A percentile compares a stretch with the other conserved stretches of the same genome.
phyloP scores from a whole-genome alignment of 2,113 vertebrate species.

The Psilopsiagon aymara region DNA sequence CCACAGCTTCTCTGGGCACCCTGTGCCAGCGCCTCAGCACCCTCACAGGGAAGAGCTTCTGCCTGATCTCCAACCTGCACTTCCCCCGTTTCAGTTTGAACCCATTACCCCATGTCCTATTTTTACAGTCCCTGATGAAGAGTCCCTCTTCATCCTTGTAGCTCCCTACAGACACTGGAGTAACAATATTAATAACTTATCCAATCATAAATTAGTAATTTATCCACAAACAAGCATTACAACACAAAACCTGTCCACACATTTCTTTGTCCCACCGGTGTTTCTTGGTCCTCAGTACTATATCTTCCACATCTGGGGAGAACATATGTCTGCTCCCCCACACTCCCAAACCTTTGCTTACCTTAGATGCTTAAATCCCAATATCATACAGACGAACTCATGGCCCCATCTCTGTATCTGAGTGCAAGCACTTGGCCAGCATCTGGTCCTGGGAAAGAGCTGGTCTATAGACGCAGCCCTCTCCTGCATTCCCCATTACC shows the following conservation, averaged over 20 bases:
- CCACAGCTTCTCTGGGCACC: too few species aligned
- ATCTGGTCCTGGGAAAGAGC: background rate
- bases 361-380: background rate
- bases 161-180: background rate
- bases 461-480: background rate
- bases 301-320: rapidly evolving
- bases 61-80: too few species aligned
- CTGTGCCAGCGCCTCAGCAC: too few species aligned
- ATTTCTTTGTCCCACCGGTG: background rate
- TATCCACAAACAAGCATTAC: too few species aligned
- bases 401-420: rapidly evolving
- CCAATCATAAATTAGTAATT: background rate
- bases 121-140: background rate
- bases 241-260: background rate
- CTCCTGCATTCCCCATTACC: background rate
- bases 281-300: background rate
- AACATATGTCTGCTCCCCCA: background rate
- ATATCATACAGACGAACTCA: rapidly evolving
- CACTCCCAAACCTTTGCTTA: background rate
- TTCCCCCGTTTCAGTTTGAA: background rate
- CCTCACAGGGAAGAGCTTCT: too few species aligned
- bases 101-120: background rate
- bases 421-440: background rate
- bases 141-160: background rate
- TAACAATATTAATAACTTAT: background rate